phyloP scores from a whole-genome alignment of 2,888 invertebrate species.

The Galeruca laticollis region DNA sequence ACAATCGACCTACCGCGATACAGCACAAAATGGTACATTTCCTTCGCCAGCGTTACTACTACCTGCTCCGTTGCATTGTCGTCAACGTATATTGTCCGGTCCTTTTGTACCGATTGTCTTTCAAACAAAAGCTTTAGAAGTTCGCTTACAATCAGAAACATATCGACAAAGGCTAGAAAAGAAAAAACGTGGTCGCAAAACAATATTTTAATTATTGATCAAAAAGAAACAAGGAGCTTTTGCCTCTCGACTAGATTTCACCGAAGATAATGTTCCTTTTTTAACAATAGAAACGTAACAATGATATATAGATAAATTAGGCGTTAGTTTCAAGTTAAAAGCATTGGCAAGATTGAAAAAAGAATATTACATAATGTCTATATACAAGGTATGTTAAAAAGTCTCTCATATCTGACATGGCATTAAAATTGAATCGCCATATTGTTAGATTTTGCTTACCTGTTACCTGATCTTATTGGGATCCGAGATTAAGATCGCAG shows the following conservation, averaged over 20 bases:
- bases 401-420: too few relatives aligned
- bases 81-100: slow-evolving; percentile 30
- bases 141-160: slow-evolving; percentile 36
- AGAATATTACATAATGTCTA: neutral
- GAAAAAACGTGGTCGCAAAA: slow-evolving; percentile 38
- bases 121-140: slow-evolving; percentile 37
- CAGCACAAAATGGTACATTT: neutral
- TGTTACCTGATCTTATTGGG: too few relatives aligned
- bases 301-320: slow-evolving; percentile 16
- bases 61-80: slow-evolving; percentile 36
- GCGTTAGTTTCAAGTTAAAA: slow-evolving; percentile 4
- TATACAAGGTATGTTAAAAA: neutral
- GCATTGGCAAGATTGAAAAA: slow-evolving; percentile 5
- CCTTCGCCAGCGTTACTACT: slow-evolving; percentile 7
- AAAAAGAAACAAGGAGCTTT: slow-evolving; percentile 36
- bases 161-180: slow-evolving; percentile 25
- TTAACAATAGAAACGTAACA: slow-evolving; percentile 14
- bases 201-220: slow-evolving; percentile 43
- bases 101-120: slow-evolving; percentile 46
- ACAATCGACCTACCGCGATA: neutral
- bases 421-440: neutral
- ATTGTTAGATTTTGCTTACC: too few relatives aligned
- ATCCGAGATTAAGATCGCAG: too few relatives aligned
- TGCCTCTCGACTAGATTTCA: slow-evolving; percentile 11
- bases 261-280: slow-evolving; percentile 9